A percentile compares a stretch with the other conserved stretches of the same genome.
These are phyloP conservation scores for Dusona sp. DNA, from an alignment of 2,888 invertebrate genomes.

Conservation along the genomic window DNA sequence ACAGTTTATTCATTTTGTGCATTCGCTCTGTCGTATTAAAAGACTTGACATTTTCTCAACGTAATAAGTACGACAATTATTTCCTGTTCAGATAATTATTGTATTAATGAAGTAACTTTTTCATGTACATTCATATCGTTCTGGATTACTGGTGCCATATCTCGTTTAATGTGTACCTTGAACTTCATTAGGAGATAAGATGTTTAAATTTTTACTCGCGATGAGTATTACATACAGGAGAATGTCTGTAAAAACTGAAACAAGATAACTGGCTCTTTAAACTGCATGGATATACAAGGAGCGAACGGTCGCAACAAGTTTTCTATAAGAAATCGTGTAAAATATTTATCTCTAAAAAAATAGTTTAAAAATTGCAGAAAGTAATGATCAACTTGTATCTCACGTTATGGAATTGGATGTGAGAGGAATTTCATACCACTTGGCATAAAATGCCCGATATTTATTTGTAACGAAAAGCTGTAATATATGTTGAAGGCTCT, in stretches of 20 bases:
- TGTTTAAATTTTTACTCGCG: background rate
- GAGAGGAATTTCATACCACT: background rate
- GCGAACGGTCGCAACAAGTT: background rate
- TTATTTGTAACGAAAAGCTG: background rate
- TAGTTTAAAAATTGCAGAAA: background rate
- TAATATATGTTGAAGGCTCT: background rate
- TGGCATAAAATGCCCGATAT: background rate
- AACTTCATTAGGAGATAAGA: conserved; percentile 6
- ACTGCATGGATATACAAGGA: background rate
- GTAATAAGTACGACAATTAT: background rate
- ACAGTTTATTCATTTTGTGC: background rate
- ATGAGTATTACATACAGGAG: background rate
- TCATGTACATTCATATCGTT: background rate
- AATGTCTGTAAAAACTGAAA: background rate
- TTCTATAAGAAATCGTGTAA: background rate
- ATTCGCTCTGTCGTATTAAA: background rate
- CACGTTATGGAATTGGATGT: background rate
- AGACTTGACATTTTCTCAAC: background rate
- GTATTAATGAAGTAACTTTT: background rate
- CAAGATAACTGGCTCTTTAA: background rate
- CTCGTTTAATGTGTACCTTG: background rate
- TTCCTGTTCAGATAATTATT: conserved; percentile 4
- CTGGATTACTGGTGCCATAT: background rate
- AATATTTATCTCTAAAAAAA: background rate
- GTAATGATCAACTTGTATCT: background rate